Conservation (phyloP, 1,140 invertebrate species). For the Drosophila grimshawi region DNA sequence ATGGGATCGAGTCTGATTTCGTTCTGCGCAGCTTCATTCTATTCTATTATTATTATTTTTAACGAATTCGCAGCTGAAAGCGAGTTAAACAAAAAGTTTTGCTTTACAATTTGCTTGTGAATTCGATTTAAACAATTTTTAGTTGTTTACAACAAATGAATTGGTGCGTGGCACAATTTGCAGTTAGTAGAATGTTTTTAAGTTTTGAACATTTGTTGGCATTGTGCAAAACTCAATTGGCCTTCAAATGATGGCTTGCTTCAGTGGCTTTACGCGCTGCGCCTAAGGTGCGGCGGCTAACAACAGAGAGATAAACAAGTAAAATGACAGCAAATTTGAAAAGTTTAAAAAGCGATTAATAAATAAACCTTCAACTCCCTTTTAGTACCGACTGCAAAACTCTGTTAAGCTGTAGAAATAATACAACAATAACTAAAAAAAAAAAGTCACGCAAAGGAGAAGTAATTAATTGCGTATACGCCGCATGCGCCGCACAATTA, state of each 20-base stretch:
- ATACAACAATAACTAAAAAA: too few species aligned
- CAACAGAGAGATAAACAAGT: background rate
- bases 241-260: slow-evolving; percentile 14
- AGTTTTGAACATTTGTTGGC: background rate
- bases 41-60: too few species aligned
- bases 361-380: background rate
- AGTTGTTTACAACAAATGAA: slow-evolving; percentile 10
- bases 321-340: background rate
- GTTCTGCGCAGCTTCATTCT: too few species aligned
- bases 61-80: too few species aligned
- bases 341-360: background rate
- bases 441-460: slow-evolving; percentile 21
- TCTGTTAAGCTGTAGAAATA: too few species aligned
- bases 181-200: slow-evolving; percentile 1
- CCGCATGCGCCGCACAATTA: slow-evolving; percentile 45
- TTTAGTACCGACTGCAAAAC: too few species aligned
- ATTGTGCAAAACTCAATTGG: slow-evolving; percentile 12
- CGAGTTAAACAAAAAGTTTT: too few species aligned
- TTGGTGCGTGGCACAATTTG: slow-evolving; percentile 24
- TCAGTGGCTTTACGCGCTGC: background rate
- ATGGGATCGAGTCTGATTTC: too few species aligned
- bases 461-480: slow-evolving; percentile 44
- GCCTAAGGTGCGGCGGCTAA: slow-evolving; percentile 9
- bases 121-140: slow-evolving; percentile 3
- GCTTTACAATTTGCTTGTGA: background rate